Base-by-base conservation (phyloP, 92 coral and sea anemone genomes). In the Phenganax marumi region DNA sequence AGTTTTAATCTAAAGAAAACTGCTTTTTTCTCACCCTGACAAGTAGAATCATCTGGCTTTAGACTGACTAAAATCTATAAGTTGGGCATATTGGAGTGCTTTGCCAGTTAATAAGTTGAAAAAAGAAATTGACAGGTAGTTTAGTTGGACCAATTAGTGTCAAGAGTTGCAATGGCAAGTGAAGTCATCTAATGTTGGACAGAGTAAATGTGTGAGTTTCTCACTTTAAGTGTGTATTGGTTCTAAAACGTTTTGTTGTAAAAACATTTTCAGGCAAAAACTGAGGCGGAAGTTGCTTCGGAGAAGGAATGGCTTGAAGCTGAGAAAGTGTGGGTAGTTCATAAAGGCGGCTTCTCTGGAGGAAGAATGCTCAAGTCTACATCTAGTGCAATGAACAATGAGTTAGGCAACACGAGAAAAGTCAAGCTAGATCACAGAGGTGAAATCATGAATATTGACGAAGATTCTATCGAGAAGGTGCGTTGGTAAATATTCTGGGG, bases 261-360 rank as follows among this genome's bases (percentile, higher is more conserved):
- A 10, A 4, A 25, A 25, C 19, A 12, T 47, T 50, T 63, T 18
- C 73, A 92, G 94, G 91, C 97, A 62, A 94, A 94, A 77, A 92
- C 98, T 11, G 98, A 91, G 60, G 97, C 91, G 51, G 98, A 94
- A 61, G 88, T 93, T 65, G 91, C 96, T 9, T 94, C 98, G 10
- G 92, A 94, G 81, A 94, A 92, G 75, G 98, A 90, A 8, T 94
- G 98, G 98, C 91, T 92, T 21, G 98, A 94, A 83, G 98, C 98
- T 0, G 98, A 94, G 88, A 92, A 89, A 57, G 97, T 94, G 17
- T 94, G 98, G 98, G 98, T 94, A 33, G 97, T 94, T 17, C 98
- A 94, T 77, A 94, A 90, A 82, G 98, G 97, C 11, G 98, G 98
- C 17, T 94, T 92, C 69, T 92, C 98, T 24, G 98, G 98, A 7